Base-by-base conservation (phyloP, 1,140 invertebrate species). In the Drosophila santomea region DNA sequence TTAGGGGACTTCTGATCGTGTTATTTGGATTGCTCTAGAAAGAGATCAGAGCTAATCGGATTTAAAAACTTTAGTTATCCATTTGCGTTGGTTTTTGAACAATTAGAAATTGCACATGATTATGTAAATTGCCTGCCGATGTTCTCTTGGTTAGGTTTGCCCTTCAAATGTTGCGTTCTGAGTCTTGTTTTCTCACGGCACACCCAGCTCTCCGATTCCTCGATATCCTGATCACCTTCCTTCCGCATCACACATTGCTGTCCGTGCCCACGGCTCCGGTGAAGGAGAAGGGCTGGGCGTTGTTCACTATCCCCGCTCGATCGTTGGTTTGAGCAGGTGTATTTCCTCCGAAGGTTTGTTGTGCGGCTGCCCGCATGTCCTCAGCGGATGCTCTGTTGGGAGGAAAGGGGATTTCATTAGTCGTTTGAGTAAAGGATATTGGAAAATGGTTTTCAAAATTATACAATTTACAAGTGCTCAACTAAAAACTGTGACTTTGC, bases 221-320 rank as follows among this genome's bases (percentile, higher is more conserved):
- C 14, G 25, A 44, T n/a, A 28, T 43, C n/a, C 20, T 44, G 44
- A 38, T 59, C 56, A 59, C 15, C 32, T 35, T n/a, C 17, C 8
- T 63, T 43, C 17, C 32, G 28, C 69, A 91, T 94, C 94, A 95
- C 92, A 95, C 94, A 92, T 95, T 95, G 83, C 94, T 95, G 80
- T 94, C 94, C 38, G 91, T 91, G 61, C 90, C 92, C 47, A 96
- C 95, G 79, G 94, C 93, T 75, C 93, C 94, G 64, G 96, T 95
- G 77, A 96, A 94, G 92, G 95, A 94, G 91, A 96, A 95, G 45
- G 96, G 95, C 93, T 96, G 95, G 89, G 95, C 95, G 93, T 96
- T 96, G 90, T 95, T 94, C 79, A 96, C 96, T 89, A 96, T 94
- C 78, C 94, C 96, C 74, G 95, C 94, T 77, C 94, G 94, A 67